Base-by-base conservation (phyloP, 2,113 vertebrate genomes). In the Syngnathoides biaculeatus region DNA sequence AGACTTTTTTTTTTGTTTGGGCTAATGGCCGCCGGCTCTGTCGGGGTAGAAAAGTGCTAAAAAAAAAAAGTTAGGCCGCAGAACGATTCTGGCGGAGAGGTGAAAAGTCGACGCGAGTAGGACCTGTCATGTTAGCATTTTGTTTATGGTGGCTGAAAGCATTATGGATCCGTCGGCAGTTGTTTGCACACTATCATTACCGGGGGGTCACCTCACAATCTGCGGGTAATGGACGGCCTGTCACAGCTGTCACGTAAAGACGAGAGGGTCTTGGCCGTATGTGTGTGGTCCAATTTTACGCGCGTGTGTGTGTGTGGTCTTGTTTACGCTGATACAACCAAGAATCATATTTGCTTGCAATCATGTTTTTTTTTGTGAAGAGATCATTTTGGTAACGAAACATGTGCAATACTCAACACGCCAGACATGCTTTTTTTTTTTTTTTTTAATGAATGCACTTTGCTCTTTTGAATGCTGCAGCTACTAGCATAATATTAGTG, bases 1-100 rank as follows among this genome's bases (percentile, higher is more conserved):
- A 90, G 80, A 88, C 77, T 87, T 86, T 90, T 81, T 82, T 87
- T 86, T 90, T 81, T 82, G 84, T 79, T 85, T 73, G 87, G 79
- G 83, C 88, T 93, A 91, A 90, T 92, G 86, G 85, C 85, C 75
- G 75, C 84, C 79, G 77, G 77, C 85, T 50, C 24, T 24, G 40
- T 14, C 26, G 60, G 62, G 71, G 72, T 84, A 82, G 80, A 80
- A 79, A 77, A 24, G 69, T n/a, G n/a, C n/a, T n/a, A n/a, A n/a
- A 65, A 71, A 55, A 67, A 73, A 88, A 68, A 82, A 88, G 88
- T 89, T 64, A 69, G 66, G 64, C 27, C 73, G 79, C 76, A 81
- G 56, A 82, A 68, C 71, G 80, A 86, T 82, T 72, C 45, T 65
- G 71, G 65, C 13, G 24, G 48, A 74, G 66, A 85, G 84, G 82